These are phyloP conservation scores for Brenthis ino DNA, from an alignment of 2,888 invertebrate species.

Conservation along the genomic window DNA sequence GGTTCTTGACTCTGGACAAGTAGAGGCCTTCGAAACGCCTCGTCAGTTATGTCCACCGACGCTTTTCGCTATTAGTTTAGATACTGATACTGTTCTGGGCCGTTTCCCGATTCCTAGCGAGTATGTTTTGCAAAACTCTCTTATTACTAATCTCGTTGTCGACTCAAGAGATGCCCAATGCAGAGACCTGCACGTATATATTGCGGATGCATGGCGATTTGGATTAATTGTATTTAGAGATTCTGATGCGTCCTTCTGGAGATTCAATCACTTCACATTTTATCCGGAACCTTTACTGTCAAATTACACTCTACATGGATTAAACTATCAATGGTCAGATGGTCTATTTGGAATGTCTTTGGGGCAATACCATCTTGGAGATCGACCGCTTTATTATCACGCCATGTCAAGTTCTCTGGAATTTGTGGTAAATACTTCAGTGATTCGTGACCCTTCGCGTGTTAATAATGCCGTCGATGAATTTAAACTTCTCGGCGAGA, in stretches of 20 bases:
- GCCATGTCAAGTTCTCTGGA: constrained; percentile 92
- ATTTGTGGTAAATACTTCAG: constrained; percentile 87
- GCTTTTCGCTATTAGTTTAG: constrained; percentile 87
- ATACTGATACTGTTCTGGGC: constrained; percentile 83
- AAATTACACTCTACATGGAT: constrained; percentile 87
- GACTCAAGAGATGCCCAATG: constrained; percentile 85
- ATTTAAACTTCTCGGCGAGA: constrained; percentile 71
- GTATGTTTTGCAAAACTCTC: constrained; percentile 85
- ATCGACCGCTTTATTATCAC: constrained; percentile 89
- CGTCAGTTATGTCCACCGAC: constrained; percentile 88
- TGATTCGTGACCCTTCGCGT: constrained; percentile 84
- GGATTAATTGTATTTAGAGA: constrained; percentile 84
- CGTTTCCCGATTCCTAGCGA: constrained; percentile 85
- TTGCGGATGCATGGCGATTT: constrained; percentile 87
- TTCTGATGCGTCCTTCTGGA: constrained; percentile 83
- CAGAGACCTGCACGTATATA: constrained; percentile 84
- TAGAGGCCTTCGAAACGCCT: constrained; percentile 85
- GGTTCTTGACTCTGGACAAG: constrained; percentile 90
- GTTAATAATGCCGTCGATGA: constrained; percentile 64
- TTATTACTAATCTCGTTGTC: constrained; percentile 86
- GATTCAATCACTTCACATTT: constrained; percentile 86
- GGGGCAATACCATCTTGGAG: constrained; percentile 80
- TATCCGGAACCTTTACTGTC: constrained; percentile 88
- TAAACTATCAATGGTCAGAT: constrained; percentile 92
- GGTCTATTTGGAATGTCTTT: constrained; percentile 90